Percentiles rank a stretch among this genome's conserved stretches.
These are phyloP conservation scores for Diabrotica undecimpunctata DNA, from an alignment of 1,140 invertebrate genomes.

Conservation along the genomic window DNA sequence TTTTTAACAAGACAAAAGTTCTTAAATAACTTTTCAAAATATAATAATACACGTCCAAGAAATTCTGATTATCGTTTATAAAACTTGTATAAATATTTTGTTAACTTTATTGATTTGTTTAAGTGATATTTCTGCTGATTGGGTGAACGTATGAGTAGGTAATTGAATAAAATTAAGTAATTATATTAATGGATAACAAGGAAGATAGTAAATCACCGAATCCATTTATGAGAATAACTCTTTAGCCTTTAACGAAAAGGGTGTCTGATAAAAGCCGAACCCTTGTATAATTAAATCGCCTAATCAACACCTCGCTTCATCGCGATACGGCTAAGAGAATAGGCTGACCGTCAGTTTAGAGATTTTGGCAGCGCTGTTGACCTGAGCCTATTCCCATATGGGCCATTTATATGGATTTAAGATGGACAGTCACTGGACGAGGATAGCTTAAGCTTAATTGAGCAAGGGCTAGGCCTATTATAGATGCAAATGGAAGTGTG, in stretches of 20 bases:
- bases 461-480: slow-evolving; percentile 41
- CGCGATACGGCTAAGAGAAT: slow-evolving; percentile 38
- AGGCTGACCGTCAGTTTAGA: slow-evolving; percentile 27
- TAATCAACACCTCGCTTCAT: slow-evolving; percentile 47
- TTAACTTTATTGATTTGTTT: too few relatives aligned
- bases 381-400: slow-evolving; percentile 41
- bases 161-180: too few relatives aligned
- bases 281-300: slow-evolving; percentile 46
- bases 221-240: neutral
- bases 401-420: slow-evolving; percentile 47
- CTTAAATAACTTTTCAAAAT: too few relatives aligned
- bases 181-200: too few relatives aligned
- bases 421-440: slow-evolving; percentile 39
- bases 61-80: too few relatives aligned
- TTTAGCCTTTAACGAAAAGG: slow-evolving; percentile 26
- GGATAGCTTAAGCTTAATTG: slow-evolving; percentile 41
- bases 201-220: neutral
- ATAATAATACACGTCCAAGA: too few relatives aligned
- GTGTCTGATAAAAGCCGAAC: slow-evolving; percentile 34
- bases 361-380: slow-evolving; percentile 30
- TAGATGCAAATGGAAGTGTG: slow-evolving; percentile 44
- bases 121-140: too few relatives aligned
- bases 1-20: too few relatives aligned
- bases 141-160: too few relatives aligned
- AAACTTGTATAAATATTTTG: too few relatives aligned